phyloP scores from a whole-genome alignment of 2,797 vertebrate genomes.

The Protonibea diacanthus region DNA sequence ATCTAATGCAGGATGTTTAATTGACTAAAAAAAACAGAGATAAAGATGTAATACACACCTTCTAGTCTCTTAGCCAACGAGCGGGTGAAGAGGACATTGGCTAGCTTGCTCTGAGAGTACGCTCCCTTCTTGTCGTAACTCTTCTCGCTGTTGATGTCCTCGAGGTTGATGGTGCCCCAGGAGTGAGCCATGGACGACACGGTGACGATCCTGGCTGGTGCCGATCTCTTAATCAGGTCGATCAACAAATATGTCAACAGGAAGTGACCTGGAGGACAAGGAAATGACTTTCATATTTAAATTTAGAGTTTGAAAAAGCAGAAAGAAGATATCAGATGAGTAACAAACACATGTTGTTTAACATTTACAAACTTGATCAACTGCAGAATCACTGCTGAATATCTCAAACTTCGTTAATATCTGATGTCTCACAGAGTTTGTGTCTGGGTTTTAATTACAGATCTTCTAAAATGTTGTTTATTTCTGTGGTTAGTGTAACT shows the following conservation, averaged over 20 bases:
- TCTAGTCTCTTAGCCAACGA: constrained; percentile 88
- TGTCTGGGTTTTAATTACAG: too few species aligned
- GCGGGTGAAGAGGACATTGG: constrained; percentile 91
- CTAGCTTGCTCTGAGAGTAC: constrained; percentile 94
- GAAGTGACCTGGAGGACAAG: constrained; percentile 89
- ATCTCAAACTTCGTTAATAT: not conserved
- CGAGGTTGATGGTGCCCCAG: constrained; percentile 89
- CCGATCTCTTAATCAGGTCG: constrained; percentile 82
- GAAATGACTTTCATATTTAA: not conserved
- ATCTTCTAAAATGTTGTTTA: too few species aligned
- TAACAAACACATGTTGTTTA: not conserved
- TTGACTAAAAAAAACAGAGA: accelerated
- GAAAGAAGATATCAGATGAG: not conserved
- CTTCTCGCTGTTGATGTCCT: constrained; percentile 93
- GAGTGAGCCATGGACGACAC: constrained; percentile 91
- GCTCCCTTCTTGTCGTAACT: constrained; percentile 85
- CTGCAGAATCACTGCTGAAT: not conserved
- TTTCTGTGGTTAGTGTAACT: too few species aligned
- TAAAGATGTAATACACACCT: constrained; percentile 74
- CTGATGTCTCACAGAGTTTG: too few species aligned
- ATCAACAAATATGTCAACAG: constrained; percentile 88
- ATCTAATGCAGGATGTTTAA: too few species aligned
- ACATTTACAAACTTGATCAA: not conserved
- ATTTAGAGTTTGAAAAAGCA: not conserved
- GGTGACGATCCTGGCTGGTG: constrained; percentile 89